Percentiles rank a stretch among this genome's conserved stretches.
Conservation (phyloP, 2,797 vertebrate genomes). For the Sebastes diploproa region DNA sequence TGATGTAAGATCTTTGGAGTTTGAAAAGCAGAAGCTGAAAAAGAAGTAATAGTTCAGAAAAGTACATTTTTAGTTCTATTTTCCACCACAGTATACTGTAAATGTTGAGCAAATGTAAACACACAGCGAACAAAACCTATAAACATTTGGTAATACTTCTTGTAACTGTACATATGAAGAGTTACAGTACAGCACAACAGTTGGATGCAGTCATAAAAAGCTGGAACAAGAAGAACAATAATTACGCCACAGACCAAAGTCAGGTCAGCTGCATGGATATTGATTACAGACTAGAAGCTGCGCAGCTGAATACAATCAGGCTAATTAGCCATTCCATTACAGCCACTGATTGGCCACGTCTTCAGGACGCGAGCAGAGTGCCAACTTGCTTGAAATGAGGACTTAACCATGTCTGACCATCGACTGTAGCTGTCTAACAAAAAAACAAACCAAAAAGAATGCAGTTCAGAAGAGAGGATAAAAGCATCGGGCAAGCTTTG, state of each 20-base stretch:
- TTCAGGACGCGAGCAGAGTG: constrained; percentile 21
- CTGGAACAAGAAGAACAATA: constrained; percentile 25
- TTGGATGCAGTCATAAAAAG: constrained; percentile 16
- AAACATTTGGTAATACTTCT: not conserved
- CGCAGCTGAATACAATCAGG: constrained; percentile 60
- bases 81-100: not conserved
- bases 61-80: not conserved
- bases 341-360: constrained; percentile 47
- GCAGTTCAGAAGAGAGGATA: constrained; percentile 10
- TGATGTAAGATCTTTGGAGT: not conserved
- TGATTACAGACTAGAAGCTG: constrained; percentile 45
- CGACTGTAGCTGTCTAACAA: not conserved
- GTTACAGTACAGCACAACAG: not conserved
- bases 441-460: not conserved
- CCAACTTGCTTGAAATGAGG: constrained; percentile 22
- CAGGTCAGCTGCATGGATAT: constrained; percentile 50
- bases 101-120: not conserved
- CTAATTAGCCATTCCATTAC: constrained; percentile 58
- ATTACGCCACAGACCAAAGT: constrained; percentile 14
- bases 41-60: not conserved
- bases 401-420: constrained; percentile 24
- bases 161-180: not conserved
- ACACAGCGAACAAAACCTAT: not conserved
- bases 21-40: not conserved
- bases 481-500: constrained; percentile 7